These are phyloP conservation scores for Pseudopodoces humilis DNA, from an alignment of 2,113 vertebrate genomes.

Conservation along the genomic window DNA sequence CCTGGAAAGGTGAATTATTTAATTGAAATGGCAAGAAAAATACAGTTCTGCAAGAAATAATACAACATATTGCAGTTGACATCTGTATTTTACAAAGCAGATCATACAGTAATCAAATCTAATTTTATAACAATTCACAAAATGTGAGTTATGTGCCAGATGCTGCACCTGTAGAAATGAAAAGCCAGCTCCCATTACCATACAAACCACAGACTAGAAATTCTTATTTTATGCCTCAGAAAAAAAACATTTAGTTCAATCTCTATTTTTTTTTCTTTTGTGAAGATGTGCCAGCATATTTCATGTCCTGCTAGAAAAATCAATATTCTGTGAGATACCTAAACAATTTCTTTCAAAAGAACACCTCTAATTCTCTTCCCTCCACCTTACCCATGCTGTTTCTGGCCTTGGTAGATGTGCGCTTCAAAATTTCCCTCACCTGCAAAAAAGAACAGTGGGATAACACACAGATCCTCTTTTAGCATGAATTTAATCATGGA, in stretches of 20 bases:
- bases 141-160: background rate
- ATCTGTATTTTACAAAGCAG: conserved; percentile 11
- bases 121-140: background rate
- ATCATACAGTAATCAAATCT: background rate
- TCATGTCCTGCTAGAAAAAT: background rate
- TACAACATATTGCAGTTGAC: background rate
- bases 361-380: background rate
- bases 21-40: background rate
- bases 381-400: conserved; percentile 89
- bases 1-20: background rate
- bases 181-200: background rate
- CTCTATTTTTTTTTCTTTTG: background rate
- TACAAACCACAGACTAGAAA: background rate
- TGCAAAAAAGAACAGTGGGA: conserved; percentile 45
- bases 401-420: conserved; percentile 84
- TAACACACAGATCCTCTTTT: background rate
- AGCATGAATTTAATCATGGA: background rate
- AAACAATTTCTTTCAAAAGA: background rate
- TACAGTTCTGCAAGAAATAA: background rate
- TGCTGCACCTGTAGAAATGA: background rate
- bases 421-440: conserved; percentile 94
- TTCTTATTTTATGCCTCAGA: background rate
- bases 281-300: background rate
- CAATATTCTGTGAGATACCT: background rate
- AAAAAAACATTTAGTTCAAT: background rate